Conservation (phyloP, 2,797 vertebrate species). For the Heteromormyrus szaboi region DNA sequence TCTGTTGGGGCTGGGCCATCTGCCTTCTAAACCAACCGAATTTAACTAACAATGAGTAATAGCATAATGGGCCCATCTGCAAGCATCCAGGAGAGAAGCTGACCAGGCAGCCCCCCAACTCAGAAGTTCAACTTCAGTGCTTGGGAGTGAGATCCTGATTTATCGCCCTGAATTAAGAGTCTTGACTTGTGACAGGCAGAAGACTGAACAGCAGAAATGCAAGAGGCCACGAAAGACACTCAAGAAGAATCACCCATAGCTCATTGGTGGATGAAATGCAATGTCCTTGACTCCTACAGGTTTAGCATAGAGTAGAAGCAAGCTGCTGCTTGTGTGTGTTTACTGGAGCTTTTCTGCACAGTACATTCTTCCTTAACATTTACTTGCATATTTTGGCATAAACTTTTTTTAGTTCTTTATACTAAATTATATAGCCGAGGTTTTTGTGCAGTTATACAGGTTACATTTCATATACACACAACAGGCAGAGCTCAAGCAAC, state of each 20-base stretch:
- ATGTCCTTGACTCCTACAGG: neutral
- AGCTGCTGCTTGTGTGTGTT: neutral
- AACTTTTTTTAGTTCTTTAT: neutral
- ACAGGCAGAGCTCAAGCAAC: neutral
- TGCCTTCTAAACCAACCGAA: neutral
- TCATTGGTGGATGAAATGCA: neutral
- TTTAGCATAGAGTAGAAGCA: neutral
- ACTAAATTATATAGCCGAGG: neutral
- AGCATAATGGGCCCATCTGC: neutral
- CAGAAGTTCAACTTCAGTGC: neutral
- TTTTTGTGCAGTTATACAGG: neutral
- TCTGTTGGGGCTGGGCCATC: neutral
- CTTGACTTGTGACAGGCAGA: neutral
- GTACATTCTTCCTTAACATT: neutral
- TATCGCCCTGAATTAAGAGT: neutral
- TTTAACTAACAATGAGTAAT: neutral
- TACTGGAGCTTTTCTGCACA: neutral
- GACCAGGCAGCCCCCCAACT: neutral
- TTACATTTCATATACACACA: neutral
- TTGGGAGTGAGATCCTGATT: neutral
- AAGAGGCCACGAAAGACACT: neutral
- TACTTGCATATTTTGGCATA: neutral
- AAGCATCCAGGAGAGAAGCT: neutral
- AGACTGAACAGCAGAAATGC: neutral
- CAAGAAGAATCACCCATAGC: neutral